These are phyloP conservation scores for Tetrax tetrax DNA, from an alignment of 2,113 vertebrate species.

Conservation along the genomic window DNA sequence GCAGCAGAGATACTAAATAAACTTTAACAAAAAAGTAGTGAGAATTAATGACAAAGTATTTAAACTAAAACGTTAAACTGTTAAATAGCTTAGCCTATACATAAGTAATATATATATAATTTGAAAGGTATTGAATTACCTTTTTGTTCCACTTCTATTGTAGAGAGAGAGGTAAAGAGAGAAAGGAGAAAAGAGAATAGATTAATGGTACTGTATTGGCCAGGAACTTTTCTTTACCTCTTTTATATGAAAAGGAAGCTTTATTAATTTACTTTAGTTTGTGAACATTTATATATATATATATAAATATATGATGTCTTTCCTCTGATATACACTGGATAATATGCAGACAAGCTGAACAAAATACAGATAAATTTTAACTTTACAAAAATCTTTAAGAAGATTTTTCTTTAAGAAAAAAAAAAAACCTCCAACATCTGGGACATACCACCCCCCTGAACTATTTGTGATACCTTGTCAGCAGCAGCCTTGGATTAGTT, in stretches of 20 bases:
- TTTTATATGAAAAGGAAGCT: constrained; percentile 76
- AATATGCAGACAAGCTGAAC: constrained; percentile 31
- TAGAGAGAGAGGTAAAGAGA: constrained; percentile 87
- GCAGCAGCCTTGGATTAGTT: constrained; percentile 9
- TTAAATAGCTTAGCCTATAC: constrained; percentile 81
- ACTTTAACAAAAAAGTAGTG: constrained; percentile 74
- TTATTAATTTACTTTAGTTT: constrained; percentile 69
- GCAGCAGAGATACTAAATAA: constrained; percentile 81
- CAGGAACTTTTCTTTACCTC: constrained; percentile 80
- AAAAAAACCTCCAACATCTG: background rate
- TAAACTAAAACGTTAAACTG: constrained; percentile 77
- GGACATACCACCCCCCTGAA: background rate
- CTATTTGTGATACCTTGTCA: background rate
- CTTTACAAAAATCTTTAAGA: background rate
- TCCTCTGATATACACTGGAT: constrained; percentile 27
- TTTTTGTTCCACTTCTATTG: constrained; percentile 99
- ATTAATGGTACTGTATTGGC: constrained; percentile 87
- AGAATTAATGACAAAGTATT: constrained; percentile 81
- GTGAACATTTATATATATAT: constrained; percentile 31
- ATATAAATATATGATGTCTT: background rate
- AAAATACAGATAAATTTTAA: constrained; percentile 41
- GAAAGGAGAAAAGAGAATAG: constrained; percentile 89
- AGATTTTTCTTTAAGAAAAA: background rate
- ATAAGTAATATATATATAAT: constrained; percentile 79
- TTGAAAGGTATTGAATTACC: constrained; percentile 95